A percentile compares a stretch with the other conserved stretches of the same genome.
Evolutionary conservation across 2,888 invertebrate species (phyloP).

Genomic region (Dyspetes luteomarginatus): DNA sequence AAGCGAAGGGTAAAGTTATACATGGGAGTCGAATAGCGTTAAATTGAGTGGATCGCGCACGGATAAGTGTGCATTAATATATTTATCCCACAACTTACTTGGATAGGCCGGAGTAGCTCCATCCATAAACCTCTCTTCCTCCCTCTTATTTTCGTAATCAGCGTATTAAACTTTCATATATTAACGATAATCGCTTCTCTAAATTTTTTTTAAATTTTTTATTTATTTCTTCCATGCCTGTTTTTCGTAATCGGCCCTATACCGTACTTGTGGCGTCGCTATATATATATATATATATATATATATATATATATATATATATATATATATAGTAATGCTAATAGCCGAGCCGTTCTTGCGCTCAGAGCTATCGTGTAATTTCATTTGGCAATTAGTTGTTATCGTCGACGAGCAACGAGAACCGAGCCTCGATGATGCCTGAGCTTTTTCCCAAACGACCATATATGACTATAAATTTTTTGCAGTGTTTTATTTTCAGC

Average conservation of each 20-base stretch:
- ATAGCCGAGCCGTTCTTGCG: conserved; percentile 49
- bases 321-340: too few species aligned
- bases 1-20: background rate
- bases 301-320: too few species aligned
- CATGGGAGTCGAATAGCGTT: conserved; percentile 7
- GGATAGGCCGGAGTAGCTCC: conserved; percentile 17
- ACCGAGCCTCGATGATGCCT: too few species aligned
- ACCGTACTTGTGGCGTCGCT: conserved; percentile 18
- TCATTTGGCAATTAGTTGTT: conserved; percentile 65
- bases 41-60: conserved; percentile 28
- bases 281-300: too few species aligned
- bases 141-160: conserved; percentile 56
- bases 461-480: too few species aligned
- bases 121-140: conserved; percentile 56
- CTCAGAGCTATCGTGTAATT: conserved; percentile 58
- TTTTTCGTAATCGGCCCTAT: conserved; percentile 44
- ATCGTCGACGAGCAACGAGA: conserved; percentile 49
- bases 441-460: too few species aligned
- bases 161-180: conserved; percentile 60
- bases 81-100: background rate
- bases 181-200: conserved; percentile 55
- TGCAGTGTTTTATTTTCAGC: too few species aligned
- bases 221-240: conserved; percentile 20
- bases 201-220: conserved; percentile 28
- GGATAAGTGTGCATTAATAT: conserved; percentile 8